phyloP scores from a whole-genome alignment of 2,113 vertebrate species.

The Willisornis vidua region DNA sequence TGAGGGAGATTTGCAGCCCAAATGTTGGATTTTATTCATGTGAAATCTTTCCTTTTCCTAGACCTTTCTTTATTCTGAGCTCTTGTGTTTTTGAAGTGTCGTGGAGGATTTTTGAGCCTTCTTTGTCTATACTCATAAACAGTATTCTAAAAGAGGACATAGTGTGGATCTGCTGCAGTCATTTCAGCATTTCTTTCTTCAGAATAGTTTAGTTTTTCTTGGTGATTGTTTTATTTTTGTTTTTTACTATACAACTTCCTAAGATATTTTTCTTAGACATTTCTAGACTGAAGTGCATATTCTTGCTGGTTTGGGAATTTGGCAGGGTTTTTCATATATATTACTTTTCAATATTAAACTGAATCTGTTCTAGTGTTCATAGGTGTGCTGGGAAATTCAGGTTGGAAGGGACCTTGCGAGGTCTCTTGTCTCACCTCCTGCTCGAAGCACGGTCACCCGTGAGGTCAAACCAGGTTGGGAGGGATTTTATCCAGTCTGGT shows the following conservation, averaged over 20 bases:
- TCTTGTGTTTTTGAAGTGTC: background rate
- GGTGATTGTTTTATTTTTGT: background rate
- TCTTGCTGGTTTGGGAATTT: background rate
- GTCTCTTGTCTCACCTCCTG: background rate
- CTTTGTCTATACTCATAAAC: background rate
- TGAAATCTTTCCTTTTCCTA: background rate
- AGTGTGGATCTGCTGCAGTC: background rate
- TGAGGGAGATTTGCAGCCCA: background rate
- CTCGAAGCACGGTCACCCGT: background rate
- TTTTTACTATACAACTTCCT: background rate
- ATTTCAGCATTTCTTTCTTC: background rate
- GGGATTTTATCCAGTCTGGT: background rate
- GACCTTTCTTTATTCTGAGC: background rate
- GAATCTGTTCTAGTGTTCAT: background rate
- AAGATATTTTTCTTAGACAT: background rate
- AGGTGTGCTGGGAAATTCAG: background rate
- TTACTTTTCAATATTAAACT: background rate
- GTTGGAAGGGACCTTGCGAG: background rate
- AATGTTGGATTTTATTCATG: background rate
- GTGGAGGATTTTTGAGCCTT: background rate
- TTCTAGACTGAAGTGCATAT: background rate
- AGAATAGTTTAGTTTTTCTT: background rate
- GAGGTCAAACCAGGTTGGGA: background rate
- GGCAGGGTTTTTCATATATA: accelerated
- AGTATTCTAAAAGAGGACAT: background rate